phyloP scores from a whole-genome alignment of 2,888 invertebrate species.

The Caenorhabditis angaria region DNA sequence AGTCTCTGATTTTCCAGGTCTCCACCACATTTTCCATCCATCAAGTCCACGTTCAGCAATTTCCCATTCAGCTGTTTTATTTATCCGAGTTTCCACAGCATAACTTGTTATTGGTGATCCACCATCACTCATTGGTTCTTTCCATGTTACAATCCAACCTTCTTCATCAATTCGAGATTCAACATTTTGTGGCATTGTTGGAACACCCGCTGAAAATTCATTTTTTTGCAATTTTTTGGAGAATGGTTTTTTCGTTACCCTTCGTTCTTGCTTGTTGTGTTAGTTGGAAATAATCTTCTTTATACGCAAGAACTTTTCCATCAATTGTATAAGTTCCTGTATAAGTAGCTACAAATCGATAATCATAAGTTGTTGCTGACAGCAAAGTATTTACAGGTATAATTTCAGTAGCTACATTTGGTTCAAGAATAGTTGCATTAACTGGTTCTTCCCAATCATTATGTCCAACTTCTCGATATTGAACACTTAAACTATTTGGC shows the following conservation, averaged over 20 bases:
- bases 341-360: slow-evolving; percentile 68
- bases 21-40: slow-evolving; percentile 61
- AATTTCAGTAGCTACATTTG: slow-evolving; percentile 39
- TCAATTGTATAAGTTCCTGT: slow-evolving; percentile 46
- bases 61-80: slow-evolving; percentile 69
- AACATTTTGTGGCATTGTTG: slow-evolving; percentile 63
- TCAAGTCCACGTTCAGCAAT: slow-evolving; percentile 70
- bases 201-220: slow-evolving; percentile 64
- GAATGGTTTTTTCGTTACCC: slow-evolving; percentile 33
- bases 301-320: slow-evolving; percentile 50
- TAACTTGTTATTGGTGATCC: slow-evolving; percentile 67
- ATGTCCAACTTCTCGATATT: slow-evolving; percentile 59
- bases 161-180: slow-evolving; percentile 56
- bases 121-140: slow-evolving; percentile 64
- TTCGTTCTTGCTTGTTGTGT: slow-evolving; percentile 67
- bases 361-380: slow-evolving; percentile 70
- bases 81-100: slow-evolving; percentile 65
- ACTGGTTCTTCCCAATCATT: slow-evolving; percentile 63
- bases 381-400: slow-evolving; percentile 38
- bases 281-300: slow-evolving; percentile 65
- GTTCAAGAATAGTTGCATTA: slow-evolving; percentile 66
- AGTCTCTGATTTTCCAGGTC: slow-evolving; percentile 52
- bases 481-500: slow-evolving; percentile 59
- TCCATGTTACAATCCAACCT: slow-evolving; percentile 69
- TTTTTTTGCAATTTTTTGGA: background rate